Conservation (phyloP, 2,888 invertebrate species). For the Spisula solida region DNA sequence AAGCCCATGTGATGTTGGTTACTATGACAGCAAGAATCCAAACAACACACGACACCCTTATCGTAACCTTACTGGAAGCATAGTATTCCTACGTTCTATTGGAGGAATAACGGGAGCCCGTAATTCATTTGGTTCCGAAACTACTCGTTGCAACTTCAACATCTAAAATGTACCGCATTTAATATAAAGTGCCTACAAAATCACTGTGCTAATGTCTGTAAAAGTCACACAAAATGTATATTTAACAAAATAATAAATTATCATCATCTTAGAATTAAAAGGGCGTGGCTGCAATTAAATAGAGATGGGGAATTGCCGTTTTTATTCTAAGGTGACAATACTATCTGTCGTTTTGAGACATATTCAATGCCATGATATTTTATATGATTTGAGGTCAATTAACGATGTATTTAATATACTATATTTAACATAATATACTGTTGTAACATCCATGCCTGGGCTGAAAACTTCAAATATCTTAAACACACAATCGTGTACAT, state of each 20-base stretch:
- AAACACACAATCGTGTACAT: background rate
- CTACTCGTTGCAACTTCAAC: conserved; percentile 34
- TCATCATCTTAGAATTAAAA: too few species aligned
- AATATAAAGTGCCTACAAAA: background rate
- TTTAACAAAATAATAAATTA: too few species aligned
- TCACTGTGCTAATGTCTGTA: too few species aligned
- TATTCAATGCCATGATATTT: too few species aligned
- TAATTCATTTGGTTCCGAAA: conserved; percentile 4
- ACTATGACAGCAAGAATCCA: background rate
- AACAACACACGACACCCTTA: background rate
- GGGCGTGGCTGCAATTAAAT: too few species aligned
- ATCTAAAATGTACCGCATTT: conserved; percentile 44
- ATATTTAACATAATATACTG: background rate
- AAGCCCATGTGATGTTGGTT: background rate
- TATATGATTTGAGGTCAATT: too few species aligned
- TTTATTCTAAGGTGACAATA: too few species aligned
- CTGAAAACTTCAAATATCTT: background rate
- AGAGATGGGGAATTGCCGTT: too few species aligned
- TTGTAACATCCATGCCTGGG: background rate
- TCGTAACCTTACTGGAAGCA: background rate
- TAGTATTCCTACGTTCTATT: background rate
- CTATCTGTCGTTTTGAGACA: too few species aligned
- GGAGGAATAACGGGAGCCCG: conserved; percentile 1
- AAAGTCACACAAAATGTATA: too few species aligned
- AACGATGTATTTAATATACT: background rate